Evolutionary conservation across 2,888 invertebrate genomes (phyloP).

Genomic region (Cantharis flavilabris): DNA sequence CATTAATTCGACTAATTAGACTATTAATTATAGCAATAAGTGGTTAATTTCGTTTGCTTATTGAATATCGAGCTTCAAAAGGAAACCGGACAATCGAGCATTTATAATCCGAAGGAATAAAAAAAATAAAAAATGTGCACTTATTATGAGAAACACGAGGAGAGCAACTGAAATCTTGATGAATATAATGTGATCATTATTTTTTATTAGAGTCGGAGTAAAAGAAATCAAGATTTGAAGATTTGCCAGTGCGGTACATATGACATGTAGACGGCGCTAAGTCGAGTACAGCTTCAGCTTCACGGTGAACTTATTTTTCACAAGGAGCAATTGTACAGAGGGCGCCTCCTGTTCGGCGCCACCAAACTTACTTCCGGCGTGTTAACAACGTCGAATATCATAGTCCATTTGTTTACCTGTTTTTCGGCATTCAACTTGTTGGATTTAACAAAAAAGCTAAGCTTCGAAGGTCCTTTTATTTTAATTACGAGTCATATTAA

Average conservation of each 20-base stretch:
- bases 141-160: not conserved
- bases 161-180: not conserved
- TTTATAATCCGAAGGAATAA: not conserved
- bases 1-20: not conserved
- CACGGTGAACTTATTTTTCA: conserved; percentile 30
- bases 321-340: conserved; percentile 31
- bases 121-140: not conserved
- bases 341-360: conserved; percentile 36
- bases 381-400: conserved; percentile 26
- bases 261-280: conserved; percentile 19
- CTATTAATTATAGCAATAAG: not conserved
- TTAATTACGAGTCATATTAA: not conserved
- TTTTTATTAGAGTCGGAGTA: not conserved
- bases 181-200: not conserved
- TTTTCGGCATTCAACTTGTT: conserved; percentile 20
- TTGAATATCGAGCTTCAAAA: not conserved
- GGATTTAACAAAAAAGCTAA: not conserved
- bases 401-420: conserved; percentile 29
- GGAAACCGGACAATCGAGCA: not conserved
- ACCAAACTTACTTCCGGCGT: conserved; percentile 31
- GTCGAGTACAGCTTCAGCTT: conserved; percentile 20
- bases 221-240: conserved; percentile 1
- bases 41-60: not conserved
- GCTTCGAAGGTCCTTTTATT: not conserved
- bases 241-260: conserved; percentile 4